Percentiles rank a stretch among this genome's conserved stretches.
phyloP scores from a whole-genome alignment of 2,888 invertebrate species.

The Agrotis exclamationis region DNA sequence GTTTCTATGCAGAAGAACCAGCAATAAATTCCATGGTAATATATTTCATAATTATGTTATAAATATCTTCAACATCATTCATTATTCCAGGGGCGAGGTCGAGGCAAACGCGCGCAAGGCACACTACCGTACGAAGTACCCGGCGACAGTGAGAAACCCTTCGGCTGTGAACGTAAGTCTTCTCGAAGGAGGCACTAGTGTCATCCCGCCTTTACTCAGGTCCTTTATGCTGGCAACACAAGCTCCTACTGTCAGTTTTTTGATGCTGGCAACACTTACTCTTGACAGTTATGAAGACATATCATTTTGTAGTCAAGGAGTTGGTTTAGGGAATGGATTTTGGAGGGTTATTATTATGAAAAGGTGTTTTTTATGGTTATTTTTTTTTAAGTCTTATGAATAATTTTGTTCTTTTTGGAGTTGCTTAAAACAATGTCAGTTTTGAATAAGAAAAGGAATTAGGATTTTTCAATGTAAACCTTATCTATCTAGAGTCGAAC shows the following conservation, averaged over 20 bases:
- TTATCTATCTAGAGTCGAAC: background rate
- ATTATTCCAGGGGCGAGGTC: conserved; percentile 86
- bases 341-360: background rate
- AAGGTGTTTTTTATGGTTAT: background rate
- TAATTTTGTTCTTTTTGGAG: too few species aligned
- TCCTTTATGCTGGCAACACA: conserved; percentile 55
- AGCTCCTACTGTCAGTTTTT: conserved; percentile 66
- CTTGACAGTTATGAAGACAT: conserved; percentile 46
- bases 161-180: conserved; percentile 97
- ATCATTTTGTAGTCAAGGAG: conserved; percentile 37
- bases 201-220: conserved; percentile 69
- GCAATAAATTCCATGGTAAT: too few species aligned
- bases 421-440: background rate
- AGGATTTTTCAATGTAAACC: background rate
- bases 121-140: conserved; percentile 92
- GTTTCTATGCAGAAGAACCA: too few species aligned
- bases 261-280: conserved; percentile 33
- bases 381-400: too few species aligned
- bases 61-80: background rate
- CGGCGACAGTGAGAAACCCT: conserved; percentile 96
- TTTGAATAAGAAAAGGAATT: background rate
- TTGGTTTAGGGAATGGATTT: conserved; percentile 30
- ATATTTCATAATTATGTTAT: too few species aligned
- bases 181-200: conserved; percentile 83
- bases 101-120: conserved; percentile 87